Evolutionary conservation across 2,888 invertebrate genomes (phyloP), one percentile per base, ranked within the genome.

Genomic region (Kryphioiulus occultus): DNA sequence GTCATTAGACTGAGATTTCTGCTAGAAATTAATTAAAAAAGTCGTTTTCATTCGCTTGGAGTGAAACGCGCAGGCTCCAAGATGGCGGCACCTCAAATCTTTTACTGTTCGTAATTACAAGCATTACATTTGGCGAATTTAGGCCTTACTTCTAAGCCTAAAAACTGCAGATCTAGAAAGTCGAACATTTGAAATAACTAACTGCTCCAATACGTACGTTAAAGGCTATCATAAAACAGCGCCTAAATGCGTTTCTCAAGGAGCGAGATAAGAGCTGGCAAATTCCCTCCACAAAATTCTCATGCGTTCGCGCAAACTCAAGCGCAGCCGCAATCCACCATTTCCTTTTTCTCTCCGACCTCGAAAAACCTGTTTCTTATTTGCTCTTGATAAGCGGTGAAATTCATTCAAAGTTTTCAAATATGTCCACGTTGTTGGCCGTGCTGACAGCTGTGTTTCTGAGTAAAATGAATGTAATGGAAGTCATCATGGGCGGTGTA

Each of bases 11-110:
- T 10, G 7, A 10, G 10, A 68, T 26, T 68, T 68, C 26, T 68
- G 9, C 26, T 26, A 22, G 1, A 68, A 26, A 68, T 68, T 26
- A 7, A 26, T 26, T 9, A 10, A 10, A 68, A 68, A 22, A 26
- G 68, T 10, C 0, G 68, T 68, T 68, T 68, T 68, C 26, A 12
- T 68, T 68, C 3, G 68, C 68, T n/a, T 26, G 68, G 68, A 17
- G 35, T 19, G 26, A 17, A 68, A 19, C 35, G 88, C 88, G 88
- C 88, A 88, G 88, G 42, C 88, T 88, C 88, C 44, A 88, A 88
- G 32, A 88, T 88, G 88, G 88, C 88, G 83, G 78, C 84, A 44
- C 32, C 35, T 17, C 15, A 26, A 15, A 22, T 85, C n/a, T 85
- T 85, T 47, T 47, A 44, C 15, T n/a, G 42, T 26, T 47, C 19